phyloP scores from a whole-genome alignment of 2,797 vertebrate genomes.

The Pteropus rufus region DNA sequence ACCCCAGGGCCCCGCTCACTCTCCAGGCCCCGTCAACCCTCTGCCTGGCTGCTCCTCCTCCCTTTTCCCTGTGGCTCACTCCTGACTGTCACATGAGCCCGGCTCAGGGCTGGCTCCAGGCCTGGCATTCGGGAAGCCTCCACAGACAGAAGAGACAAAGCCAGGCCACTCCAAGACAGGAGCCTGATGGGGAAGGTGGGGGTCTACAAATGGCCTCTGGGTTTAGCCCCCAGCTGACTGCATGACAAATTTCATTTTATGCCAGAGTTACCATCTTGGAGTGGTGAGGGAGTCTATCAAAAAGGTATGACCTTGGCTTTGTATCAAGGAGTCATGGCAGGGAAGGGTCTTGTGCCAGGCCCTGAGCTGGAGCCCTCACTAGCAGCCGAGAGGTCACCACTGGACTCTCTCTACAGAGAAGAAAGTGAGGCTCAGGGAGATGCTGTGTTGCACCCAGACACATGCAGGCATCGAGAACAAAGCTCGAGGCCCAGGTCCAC shows the following conservation, averaged over 20 bases:
- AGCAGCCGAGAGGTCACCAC: not conserved
- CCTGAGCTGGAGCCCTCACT: not conserved
- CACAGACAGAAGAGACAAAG: not conserved
- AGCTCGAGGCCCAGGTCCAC: not conserved
- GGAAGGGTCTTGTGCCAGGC: not conserved
- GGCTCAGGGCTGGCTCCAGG: not conserved
- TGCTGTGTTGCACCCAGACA: no score
- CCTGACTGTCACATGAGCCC: not conserved
- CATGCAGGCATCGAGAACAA: not conserved
- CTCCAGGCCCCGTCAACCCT: not conserved
- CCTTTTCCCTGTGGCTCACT: not conserved
- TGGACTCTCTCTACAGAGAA: not conserved
- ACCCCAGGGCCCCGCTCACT: not conserved
- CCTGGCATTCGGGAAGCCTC: not conserved
- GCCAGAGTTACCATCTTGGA: not conserved
- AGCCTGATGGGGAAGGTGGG: rapidly evolving
- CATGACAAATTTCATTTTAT: not conserved
- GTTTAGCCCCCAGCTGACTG: not conserved
- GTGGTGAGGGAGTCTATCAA: not conserved
- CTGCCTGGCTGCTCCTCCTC: not conserved
- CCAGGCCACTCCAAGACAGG: not conserved
- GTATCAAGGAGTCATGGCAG: not conserved
- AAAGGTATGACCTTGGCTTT: not conserved
- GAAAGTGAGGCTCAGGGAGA: not conserved
- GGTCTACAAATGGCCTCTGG: not conserved